Conservation (phyloP, 2,113 vertebrate species). For the Cinclus cinclus region DNA sequence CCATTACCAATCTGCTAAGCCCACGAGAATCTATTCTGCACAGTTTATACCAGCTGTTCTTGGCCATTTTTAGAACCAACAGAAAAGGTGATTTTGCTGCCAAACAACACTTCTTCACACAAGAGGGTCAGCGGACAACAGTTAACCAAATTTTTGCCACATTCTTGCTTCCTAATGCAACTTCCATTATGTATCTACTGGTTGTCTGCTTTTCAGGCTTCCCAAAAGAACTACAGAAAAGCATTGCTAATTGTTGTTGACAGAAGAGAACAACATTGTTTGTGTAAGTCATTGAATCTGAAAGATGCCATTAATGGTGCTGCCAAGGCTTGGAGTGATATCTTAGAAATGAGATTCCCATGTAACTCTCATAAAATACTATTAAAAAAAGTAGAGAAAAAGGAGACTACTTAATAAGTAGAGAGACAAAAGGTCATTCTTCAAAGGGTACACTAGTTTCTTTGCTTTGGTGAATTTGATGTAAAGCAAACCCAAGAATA, state of each 20-base stretch:
- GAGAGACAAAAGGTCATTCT: not conserved
- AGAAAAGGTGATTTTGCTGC: slow-evolving; percentile 66
- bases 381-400: not conserved
- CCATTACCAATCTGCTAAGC: slow-evolving; percentile 60
- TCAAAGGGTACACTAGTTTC: not conserved
- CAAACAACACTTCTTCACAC: slow-evolving; percentile 57
- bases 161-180: slow-evolving; percentile 69
- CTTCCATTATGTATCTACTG: slow-evolving; percentile 62
- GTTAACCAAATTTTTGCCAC: slow-evolving; percentile 72
- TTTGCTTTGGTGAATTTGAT: not conserved
- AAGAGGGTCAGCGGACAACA: slow-evolving; percentile 65
- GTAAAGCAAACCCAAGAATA: not conserved
- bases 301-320: slow-evolving; percentile 62
- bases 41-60: slow-evolving; percentile 64
- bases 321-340: slow-evolving; percentile 42
- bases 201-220: slow-evolving; percentile 59
- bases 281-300: slow-evolving; percentile 67
- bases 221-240: slow-evolving; percentile 56
- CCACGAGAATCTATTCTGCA: slow-evolving; percentile 58
- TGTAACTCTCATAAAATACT: not conserved
- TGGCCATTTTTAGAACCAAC: slow-evolving; percentile 36
- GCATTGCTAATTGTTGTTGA: slow-evolving; percentile 71
- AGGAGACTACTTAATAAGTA: not conserved
- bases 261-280: slow-evolving; percentile 65
- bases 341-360: not conserved